Evolutionary conservation across 2,113 vertebrate species (phyloP), one percentile per base, ranked within the genome.

Genomic region (Forbesichthys papilliferus): DNA sequence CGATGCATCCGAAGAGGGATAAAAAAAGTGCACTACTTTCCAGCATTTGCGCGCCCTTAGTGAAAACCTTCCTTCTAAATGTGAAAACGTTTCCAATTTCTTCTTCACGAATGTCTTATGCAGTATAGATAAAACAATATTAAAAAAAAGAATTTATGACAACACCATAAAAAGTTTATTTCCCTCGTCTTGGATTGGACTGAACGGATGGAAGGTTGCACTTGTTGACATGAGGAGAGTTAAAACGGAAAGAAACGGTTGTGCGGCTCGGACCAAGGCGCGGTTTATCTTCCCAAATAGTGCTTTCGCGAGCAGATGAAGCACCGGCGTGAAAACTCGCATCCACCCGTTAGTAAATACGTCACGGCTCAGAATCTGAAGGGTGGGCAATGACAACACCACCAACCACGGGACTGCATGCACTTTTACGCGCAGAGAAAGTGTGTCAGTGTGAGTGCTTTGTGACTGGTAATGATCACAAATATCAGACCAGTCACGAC

Each of bases 291-390:
- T 85, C 89, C 78, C 90, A 87, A 74, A 85, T 86, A 90, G 85
- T 86, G 77, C 87, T 81, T 83, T 88, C 87, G 85, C 90, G 77
- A 67, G 79, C 89, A 87, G 71, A 73, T 93, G 76, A 79, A 90
- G 87, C 83, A 64, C 73, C 66, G 68, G 90, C 94, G 95, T 84
- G 93, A 96, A 94, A 96, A 95, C 84, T 94, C 83, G 68, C 94
- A 86, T 66, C 71, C 61, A 60, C 62, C 78, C 79, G 93, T 88
- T n/a, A 68, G 92, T 90, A 92, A 93, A 94, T 75, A 88, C 91
- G 90, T 90, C 89, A 92, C 79, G 88, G 79, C 82, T 81, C 83
- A 77, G 71, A 69, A 75, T 79, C 75, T 74, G 77, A 71, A 79
- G 77, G 74, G 66, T 71, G 82, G 73, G 73, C 54, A 80, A 51